Percentiles rank a stretch among this genome's conserved stretches.
Conservation (phyloP, 2,113 vertebrate species). For the Malurus alboscapulatus region DNA sequence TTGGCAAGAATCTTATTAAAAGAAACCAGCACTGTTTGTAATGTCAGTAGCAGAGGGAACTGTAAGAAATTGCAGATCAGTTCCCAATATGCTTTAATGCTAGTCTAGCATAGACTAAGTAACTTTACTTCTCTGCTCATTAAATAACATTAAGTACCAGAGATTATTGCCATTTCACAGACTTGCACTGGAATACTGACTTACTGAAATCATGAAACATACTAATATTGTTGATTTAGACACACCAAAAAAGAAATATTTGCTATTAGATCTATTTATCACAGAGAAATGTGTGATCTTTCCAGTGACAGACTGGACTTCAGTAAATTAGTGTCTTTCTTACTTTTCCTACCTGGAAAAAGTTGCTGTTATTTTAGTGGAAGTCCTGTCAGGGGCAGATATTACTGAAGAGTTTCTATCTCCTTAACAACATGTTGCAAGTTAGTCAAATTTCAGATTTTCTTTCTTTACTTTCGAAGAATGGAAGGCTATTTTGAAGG, state of each 20-base stretch:
- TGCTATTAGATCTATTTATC: not conserved
- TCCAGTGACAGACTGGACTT: not conserved
- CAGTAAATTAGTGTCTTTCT: not conserved
- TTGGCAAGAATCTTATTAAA: constrained; percentile 14
- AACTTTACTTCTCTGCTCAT: not conserved
- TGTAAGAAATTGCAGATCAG: not conserved
- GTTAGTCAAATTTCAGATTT: not conserved
- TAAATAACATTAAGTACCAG: not conserved
- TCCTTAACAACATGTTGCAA: not conserved
- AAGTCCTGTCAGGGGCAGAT: not conserved
- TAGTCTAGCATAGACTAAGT: not conserved
- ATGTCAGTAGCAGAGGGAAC: not conserved
- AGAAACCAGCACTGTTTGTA: not conserved
- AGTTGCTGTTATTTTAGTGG: not conserved
- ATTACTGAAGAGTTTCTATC: not conserved
- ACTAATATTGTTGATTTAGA: not conserved
- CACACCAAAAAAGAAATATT: not conserved
- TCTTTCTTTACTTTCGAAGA: not conserved
- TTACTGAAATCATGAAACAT: not conserved
- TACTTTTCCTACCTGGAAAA: not conserved
- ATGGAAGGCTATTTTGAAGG: not conserved
- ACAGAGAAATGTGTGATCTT: not conserved
- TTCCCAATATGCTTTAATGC: not conserved
- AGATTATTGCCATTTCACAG: not conserved
- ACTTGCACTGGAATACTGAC: not conserved